These are phyloP conservation scores for Rotaria magnacalcarata DNA, from an alignment of 2,888 invertebrate species.

Conservation along the genomic window DNA sequence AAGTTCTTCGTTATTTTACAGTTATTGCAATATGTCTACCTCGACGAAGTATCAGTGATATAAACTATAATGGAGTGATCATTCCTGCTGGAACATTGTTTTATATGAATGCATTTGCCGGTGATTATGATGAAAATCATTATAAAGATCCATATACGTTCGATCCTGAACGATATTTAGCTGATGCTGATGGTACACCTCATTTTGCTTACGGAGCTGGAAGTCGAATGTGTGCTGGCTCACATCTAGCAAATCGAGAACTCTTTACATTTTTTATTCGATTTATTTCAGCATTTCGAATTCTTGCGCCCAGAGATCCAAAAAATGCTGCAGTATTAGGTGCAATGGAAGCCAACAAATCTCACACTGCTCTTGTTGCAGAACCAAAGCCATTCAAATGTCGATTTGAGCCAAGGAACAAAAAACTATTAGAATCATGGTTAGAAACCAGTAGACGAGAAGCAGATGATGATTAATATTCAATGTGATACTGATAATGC, in stretches of 20 bases:
- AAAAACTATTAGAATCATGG: not conserved
- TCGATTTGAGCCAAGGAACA: slow-evolving; percentile 3
- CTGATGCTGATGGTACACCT: not conserved
- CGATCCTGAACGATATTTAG: slow-evolving; percentile 30
- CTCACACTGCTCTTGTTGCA: not conserved
- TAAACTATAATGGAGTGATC: not conserved
- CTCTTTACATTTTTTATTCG: slow-evolving; percentile 11
- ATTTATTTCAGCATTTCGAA: slow-evolving; percentile 2
- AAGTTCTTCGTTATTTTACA: not conserved
- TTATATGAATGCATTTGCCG: slow-evolving; percentile 26
- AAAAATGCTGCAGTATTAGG: not conserved
- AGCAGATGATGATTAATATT: not conserved
- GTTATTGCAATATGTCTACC: slow-evolving; percentile 13
- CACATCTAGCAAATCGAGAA: slow-evolving; percentile 28
- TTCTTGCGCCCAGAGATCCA: not conserved
- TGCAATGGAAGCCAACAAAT: not conserved
- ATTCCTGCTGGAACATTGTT: slow-evolving; percentile 27
- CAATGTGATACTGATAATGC: too few relatives aligned
- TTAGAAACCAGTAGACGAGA: not conserved
- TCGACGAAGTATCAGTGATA: not conserved
- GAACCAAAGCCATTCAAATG: slow-evolving; percentile 14
- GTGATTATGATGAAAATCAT: slow-evolving; percentile 26
- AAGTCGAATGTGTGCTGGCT: slow-evolving; percentile 1
- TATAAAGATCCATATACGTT: not conserved
- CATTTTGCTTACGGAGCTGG: slow-evolving; percentile 23